These are phyloP conservation scores for Caenorhabditis afra DNA, from an alignment of 2,888 invertebrate genomes.

Conservation along the genomic window DNA sequence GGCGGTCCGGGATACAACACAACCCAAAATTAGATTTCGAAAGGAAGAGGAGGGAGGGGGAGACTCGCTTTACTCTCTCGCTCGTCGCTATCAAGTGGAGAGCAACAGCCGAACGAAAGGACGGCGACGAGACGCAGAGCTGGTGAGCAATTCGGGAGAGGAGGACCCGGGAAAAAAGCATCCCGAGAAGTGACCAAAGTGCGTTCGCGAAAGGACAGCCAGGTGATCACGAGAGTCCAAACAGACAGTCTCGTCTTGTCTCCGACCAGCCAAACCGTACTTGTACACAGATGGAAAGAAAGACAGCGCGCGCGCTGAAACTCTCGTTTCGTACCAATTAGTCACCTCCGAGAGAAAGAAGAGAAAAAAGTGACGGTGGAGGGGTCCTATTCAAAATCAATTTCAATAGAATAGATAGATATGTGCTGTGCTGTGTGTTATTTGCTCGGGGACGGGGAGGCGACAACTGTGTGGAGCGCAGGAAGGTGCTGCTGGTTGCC, in stretches of 20 bases:
- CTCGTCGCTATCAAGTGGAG: constrained; percentile 39
- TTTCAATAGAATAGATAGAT: constrained; percentile 46
- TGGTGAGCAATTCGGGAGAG: constrained; percentile 2
- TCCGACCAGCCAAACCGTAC: constrained; percentile 33
- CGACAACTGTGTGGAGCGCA: constrained; percentile 15
- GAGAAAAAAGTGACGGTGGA: constrained; percentile 24
- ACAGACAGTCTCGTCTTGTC: constrained; percentile 9
- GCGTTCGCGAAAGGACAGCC: constrained; percentile 45
- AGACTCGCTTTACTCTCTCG: constrained; percentile 42
- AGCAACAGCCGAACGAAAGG: constrained; percentile 10
- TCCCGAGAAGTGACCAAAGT: constrained; percentile 47
- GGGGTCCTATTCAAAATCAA: constrained; percentile 38
- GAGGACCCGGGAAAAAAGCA: constrained; percentile 39
- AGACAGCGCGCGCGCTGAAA: constrained; percentile 38
- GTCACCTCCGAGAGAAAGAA: constrained; percentile 26
- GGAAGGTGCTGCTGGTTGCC: constrained; percentile 3
- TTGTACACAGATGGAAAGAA: too few species aligned
- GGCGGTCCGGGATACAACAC: constrained; percentile 29
- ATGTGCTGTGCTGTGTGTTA: constrained; percentile 27
- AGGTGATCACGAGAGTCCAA: constrained; percentile 35
- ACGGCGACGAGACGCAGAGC: constrained; percentile 25
- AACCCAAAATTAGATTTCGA: constrained; percentile 55
- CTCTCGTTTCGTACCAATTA: constrained; percentile 39
- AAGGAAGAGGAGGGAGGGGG: constrained; percentile 11
- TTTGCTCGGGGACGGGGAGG: constrained; percentile 36